Conservation (phyloP, 1,140 invertebrate genomes). For the Trachelipus rathkii region DNA sequence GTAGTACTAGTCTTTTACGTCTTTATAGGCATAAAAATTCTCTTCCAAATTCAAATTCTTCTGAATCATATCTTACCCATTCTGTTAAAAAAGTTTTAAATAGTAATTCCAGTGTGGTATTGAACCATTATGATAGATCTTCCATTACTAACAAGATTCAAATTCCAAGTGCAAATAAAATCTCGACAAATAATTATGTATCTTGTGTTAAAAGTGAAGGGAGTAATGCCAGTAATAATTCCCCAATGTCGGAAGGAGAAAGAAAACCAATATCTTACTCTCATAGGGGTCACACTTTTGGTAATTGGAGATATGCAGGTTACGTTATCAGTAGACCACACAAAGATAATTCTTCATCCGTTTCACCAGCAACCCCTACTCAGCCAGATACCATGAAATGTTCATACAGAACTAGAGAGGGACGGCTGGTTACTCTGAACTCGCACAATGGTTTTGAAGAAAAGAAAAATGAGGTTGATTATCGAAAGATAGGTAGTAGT, state of each 20-base stretch:
- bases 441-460: neutral
- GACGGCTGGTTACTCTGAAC: conserved; percentile 14
- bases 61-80: neutral
- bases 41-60: neutral
- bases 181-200: neutral
- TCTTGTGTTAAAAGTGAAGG: neutral
- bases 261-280: neutral
- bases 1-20: neutral
- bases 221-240: neutral
- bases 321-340: conserved; percentile 31
- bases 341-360: conserved; percentile 16
- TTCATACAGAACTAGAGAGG: conserved; percentile 35
- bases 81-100: conserved; percentile 1
- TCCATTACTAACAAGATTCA: neutral
- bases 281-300: neutral
- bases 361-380: conserved; percentile 22
- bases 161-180: neutral
- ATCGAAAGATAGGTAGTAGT: conserved; percentile 22
- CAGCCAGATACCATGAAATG: conserved; percentile 32
- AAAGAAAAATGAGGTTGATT: conserved; percentile 27
- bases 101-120: neutral
- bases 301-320: conserved; percentile 37
- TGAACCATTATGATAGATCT: neutral
- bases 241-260: neutral
- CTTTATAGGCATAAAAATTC: neutral